Evolutionary conservation across 1,140 invertebrate species (phyloP).

Genomic region (Megalopta genalis): DNA sequence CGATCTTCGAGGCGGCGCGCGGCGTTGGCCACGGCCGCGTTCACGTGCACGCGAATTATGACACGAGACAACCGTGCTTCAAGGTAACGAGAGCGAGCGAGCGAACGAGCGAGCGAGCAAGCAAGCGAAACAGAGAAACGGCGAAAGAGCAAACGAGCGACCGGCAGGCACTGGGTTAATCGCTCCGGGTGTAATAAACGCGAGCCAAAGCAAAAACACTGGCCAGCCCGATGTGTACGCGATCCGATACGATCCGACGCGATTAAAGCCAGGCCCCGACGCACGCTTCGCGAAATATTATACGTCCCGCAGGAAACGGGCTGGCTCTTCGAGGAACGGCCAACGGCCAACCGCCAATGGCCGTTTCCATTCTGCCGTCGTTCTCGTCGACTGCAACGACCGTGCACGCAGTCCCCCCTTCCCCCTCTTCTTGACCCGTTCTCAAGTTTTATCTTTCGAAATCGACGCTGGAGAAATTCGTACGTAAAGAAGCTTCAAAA

Average conservation of each 20-base stretch:
- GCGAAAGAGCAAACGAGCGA: too few relatives aligned
- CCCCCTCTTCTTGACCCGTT: too few relatives aligned
- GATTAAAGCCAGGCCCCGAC: slow-evolving; percentile 8
- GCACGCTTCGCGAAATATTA: not conserved
- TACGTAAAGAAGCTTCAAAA: too few relatives aligned
- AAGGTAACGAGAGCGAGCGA: slow-evolving; percentile 38
- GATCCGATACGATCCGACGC: not conserved
- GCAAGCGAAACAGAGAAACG: too few relatives aligned
- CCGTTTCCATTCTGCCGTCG: too few relatives aligned
- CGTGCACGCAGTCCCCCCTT: too few relatives aligned
- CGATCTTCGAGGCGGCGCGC: slow-evolving; percentile 47
- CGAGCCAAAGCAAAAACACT: slow-evolving; percentile 1
- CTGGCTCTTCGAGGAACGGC: too few relatives aligned
- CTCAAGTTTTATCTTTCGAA: too few relatives aligned
- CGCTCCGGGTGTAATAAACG: slow-evolving; percentile 18
- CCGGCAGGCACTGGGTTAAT: slow-evolving; percentile 44
- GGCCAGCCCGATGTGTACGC: not conserved
- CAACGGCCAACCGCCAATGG: too few relatives aligned
- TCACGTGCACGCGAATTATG: slow-evolving; percentile 58
- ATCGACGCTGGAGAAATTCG: too few relatives aligned
- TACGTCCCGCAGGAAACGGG: not conserved
- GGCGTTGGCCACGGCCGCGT: slow-evolving; percentile 25
- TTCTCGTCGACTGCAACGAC: too few relatives aligned
- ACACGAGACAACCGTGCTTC: slow-evolving; percentile 35
- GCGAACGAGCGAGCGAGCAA: slow-evolving; percentile 17